Percentiles rank a stretch among this genome's conserved stretches.
Evolutionary conservation across 1,140 invertebrate species (phyloP).

Genomic region (Lepidurus apus): DNA sequence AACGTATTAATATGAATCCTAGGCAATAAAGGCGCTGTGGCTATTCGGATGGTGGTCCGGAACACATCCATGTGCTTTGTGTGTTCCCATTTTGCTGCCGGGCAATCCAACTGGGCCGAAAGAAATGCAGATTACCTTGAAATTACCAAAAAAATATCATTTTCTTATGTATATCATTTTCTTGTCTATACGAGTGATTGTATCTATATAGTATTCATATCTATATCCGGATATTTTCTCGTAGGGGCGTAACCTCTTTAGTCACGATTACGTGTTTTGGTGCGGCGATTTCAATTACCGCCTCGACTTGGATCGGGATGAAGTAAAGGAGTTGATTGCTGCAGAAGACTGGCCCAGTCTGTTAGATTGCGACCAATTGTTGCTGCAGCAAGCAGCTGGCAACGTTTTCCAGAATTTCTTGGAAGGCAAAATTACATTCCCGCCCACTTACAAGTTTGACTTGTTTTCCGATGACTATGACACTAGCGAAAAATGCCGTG

Average conservation of each 20-base stretch:
- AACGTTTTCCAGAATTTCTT: slow-evolving; percentile 92
- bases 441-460: slow-evolving; percentile 99
- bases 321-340: slow-evolving; percentile 79
- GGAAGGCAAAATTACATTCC: slow-evolving; percentile 87
- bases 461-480: slow-evolving; percentile 98
- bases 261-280: slow-evolving; percentile 99
- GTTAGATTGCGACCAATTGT: slow-evolving; percentile 83
- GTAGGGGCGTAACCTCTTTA: slow-evolving; percentile 75
- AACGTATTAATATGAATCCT: slow-evolving; percentile 32
- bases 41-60: slow-evolving; percentile 83
- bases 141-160: slow-evolving; percentile 80
- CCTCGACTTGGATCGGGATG: slow-evolving; percentile 91
- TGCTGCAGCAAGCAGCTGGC: slow-evolving; percentile 66
- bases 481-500: slow-evolving; percentile 94
- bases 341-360: slow-evolving; percentile 71
- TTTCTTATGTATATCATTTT: slow-evolving; percentile 1
- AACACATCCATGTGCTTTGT: slow-evolving; percentile 95
- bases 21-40: slow-evolving; percentile 94
- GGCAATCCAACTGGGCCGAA: slow-evolving; percentile 91
- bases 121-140: slow-evolving; percentile 94
- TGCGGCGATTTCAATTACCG: slow-evolving; percentile 99
- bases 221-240: slow-evolving; percentile 58
- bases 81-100: slow-evolving; percentile 97
- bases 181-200: neutral
- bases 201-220: neutral